Evolutionary conservation across 2,797 vertebrate species (phyloP).

Genomic region (Rhynchonycteris naso): DNA sequence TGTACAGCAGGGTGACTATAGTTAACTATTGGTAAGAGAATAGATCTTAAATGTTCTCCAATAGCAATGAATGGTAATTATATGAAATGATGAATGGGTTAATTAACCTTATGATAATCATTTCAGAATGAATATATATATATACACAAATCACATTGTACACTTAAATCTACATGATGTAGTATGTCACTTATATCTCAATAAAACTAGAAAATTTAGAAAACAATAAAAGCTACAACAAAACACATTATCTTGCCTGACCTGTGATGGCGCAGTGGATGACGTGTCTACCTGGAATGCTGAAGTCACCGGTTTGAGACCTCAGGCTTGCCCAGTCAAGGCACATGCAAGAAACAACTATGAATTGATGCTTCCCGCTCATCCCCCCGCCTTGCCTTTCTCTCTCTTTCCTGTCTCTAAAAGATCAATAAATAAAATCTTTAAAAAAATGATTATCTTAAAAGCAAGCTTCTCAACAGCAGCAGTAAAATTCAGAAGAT

Average conservation of each 20-base stretch:
- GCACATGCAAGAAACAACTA: too few relatives aligned
- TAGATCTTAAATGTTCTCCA: background rate
- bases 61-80: background rate
- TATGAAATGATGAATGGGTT: background rate
- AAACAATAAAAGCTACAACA: background rate
- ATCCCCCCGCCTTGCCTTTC: too few relatives aligned
- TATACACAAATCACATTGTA: background rate
- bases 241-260: background rate
- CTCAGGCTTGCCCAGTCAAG: too few relatives aligned
- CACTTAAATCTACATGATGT: background rate
- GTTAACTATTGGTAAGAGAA: background rate
- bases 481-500: background rate
- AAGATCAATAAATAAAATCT: too few relatives aligned
- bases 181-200: background rate
- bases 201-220: background rate
- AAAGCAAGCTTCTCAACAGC: background rate
- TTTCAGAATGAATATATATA: background rate
- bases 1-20: background rate
- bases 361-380: too few relatives aligned
- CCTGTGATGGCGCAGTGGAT: too few relatives aligned
- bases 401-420: too few relatives aligned
- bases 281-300: too few relatives aligned
- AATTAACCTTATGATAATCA: background rate
- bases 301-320: too few relatives aligned
- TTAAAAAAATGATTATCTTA: background rate